phyloP scores from a whole-genome alignment of 2,113 vertebrate genomes.

The Phalacrocorax carbo region DNA sequence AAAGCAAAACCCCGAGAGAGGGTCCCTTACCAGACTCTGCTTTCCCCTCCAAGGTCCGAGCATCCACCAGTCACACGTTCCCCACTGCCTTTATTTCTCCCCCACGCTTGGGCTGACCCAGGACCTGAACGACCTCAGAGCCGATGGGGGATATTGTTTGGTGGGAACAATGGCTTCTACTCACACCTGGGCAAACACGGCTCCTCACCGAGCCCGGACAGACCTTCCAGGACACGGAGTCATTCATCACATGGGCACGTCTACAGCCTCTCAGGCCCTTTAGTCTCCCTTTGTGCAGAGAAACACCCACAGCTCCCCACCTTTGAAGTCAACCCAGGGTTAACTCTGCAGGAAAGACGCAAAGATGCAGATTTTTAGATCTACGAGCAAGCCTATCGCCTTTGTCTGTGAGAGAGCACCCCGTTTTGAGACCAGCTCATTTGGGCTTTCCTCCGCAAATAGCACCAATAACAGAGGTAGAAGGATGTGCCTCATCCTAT shows the following conservation, averaged over 20 bases:
- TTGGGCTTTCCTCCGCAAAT: background rate
- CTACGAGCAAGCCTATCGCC: accelerated
- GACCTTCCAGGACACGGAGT: background rate
- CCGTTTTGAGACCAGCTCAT: background rate
- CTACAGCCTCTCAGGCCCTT: background rate
- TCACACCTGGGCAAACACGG: background rate
- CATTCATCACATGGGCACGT: accelerated
- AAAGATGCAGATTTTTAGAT: background rate
- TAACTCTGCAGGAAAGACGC: background rate
- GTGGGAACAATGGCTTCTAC: background rate
- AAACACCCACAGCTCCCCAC: background rate
- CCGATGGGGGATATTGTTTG: background rate
- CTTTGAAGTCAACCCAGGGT: background rate
- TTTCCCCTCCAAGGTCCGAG: background rate
- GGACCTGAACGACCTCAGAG: background rate
- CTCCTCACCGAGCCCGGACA: accelerated
- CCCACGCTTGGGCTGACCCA: background rate
- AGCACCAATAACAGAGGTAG: too few species aligned
- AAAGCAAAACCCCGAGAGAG: background rate
- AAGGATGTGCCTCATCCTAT: too few species aligned
- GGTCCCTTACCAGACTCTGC: background rate
- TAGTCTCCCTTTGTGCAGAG: background rate
- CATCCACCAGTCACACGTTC: accelerated
- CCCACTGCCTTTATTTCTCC: background rate
- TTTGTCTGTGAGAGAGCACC: background rate